These are phyloP conservation scores for Labeo rohita DNA, from an alignment of 2,113 vertebrate genomes.

Conservation along the genomic window DNA sequence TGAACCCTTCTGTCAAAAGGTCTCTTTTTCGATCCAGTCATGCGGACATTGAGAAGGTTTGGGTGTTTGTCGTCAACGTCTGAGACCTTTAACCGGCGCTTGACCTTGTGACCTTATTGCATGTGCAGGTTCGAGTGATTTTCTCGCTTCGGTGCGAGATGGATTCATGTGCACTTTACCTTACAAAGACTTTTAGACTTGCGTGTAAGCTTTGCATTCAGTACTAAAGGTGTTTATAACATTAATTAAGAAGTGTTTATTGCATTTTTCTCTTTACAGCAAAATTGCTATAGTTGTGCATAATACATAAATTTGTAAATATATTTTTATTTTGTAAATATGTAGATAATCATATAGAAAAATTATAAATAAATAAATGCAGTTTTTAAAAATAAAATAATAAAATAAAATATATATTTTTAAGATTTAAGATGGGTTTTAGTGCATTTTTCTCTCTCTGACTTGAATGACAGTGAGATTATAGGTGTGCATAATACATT, in stretches of 20 bases:
- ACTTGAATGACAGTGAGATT: not conserved
- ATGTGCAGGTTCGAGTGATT: not conserved
- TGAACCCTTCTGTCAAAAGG: not conserved
- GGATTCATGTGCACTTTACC: not conserved
- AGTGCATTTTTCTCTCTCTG: not conserved
- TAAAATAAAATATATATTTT: no score
- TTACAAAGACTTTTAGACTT: not conserved
- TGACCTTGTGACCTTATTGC: not conserved
- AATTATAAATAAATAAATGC: no score
- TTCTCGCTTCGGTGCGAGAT: not conserved
- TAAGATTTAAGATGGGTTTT: no score
- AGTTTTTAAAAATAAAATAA: no score
- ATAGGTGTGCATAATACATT: no score
- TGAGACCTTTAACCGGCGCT: not conserved
- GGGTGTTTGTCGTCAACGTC: not conserved
- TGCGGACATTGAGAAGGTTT: not conserved
- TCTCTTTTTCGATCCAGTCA: not conserved
- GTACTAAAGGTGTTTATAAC: no score
- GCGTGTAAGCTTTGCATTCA: not conserved
- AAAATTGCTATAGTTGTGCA: no score
- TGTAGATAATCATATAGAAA: no score
- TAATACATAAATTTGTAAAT: no score
- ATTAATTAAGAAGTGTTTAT: not conserved
- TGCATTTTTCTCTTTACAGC: not conserved
- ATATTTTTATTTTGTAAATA: no score